Percentiles rank a stretch among this genome's conserved stretches.
phyloP scores from a whole-genome alignment of 2,797 vertebrate genomes.

The Spinibarbus caldwelli region DNA sequence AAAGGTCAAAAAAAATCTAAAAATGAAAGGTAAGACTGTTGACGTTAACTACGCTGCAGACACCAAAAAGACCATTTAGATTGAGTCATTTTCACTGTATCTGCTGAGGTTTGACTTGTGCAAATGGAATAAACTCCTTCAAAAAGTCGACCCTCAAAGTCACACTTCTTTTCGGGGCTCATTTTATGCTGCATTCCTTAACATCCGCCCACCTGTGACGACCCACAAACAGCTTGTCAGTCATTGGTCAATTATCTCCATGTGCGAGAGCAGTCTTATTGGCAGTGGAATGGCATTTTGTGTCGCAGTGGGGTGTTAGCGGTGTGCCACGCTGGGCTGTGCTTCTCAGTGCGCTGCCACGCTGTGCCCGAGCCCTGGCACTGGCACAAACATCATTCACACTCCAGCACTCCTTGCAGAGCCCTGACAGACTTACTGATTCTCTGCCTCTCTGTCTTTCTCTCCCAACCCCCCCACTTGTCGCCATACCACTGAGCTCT shows the following conservation, averaged over 20 bases:
- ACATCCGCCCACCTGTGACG: constrained; percentile 15
- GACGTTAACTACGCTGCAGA: no score
- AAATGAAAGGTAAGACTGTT: neutral
- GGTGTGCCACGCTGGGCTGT: constrained; percentile 21
- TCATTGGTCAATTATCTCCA: constrained; percentile 57
- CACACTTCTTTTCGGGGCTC: neutral
- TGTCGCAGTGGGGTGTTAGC: constrained; percentile 23
- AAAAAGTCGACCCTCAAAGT: neutral
- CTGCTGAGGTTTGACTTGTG: neutral
- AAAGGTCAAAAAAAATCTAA: neutral
- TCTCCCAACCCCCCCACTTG: neutral
- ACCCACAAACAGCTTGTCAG: constrained; percentile 47
- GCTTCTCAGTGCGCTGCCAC: constrained; percentile 10
- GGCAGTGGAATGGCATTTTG: constrained; percentile 42
- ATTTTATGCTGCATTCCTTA: constrained; percentile 15
- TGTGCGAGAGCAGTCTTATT: constrained; percentile 29
- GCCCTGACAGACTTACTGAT: constrained; percentile 42
- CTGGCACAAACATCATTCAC: constrained; percentile 25
- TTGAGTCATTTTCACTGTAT: neutral
- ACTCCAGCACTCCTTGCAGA: constrained; percentile 24
- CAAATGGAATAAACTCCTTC: neutral
- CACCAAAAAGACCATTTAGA: neutral
- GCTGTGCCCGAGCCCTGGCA: constrained; percentile 13
- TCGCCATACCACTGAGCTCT: constrained; percentile 21
- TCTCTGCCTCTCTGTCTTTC: constrained; percentile 22